These are phyloP conservation scores for Trachelus iudaicus DNA, from an alignment of 2,888 invertebrate species.

Conservation along the genomic window DNA sequence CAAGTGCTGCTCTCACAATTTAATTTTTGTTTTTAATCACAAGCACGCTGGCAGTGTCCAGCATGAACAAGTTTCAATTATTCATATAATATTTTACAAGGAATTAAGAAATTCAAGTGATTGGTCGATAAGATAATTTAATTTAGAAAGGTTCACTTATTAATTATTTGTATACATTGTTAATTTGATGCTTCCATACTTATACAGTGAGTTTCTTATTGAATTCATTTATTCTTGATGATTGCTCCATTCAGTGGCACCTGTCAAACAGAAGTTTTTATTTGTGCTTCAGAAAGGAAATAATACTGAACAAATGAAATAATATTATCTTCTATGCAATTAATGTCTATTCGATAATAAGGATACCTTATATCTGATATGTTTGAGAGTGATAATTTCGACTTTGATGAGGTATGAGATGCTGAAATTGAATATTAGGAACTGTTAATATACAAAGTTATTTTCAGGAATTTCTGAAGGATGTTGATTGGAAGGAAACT, in stretches of 20 bases:
- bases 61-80: background rate
- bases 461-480: slow-evolving; percentile 48
- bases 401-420: slow-evolving; percentile 44
- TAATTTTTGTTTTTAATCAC: background rate
- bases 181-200: background rate
- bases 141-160: background rate
- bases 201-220: background rate
- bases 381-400: slow-evolving; percentile 46
- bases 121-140: background rate
- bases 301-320: background rate
- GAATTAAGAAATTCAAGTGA: background rate
- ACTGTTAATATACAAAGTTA: background rate
- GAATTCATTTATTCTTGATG: background rate
- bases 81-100: background rate
- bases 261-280: background rate
- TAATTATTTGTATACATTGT: background rate
- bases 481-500: slow-evolving; percentile 36
- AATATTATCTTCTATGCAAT: background rate
- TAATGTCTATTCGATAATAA: background rate
- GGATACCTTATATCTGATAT: slow-evolving; percentile 13
- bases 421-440: background rate
- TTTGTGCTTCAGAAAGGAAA: background rate
- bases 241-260: background rate
- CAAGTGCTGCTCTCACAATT: background rate
- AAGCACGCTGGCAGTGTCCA: background rate